Conservation (phyloP, 1,140 invertebrate genomes). For the Tyrophagus putrescentiae region DNA sequence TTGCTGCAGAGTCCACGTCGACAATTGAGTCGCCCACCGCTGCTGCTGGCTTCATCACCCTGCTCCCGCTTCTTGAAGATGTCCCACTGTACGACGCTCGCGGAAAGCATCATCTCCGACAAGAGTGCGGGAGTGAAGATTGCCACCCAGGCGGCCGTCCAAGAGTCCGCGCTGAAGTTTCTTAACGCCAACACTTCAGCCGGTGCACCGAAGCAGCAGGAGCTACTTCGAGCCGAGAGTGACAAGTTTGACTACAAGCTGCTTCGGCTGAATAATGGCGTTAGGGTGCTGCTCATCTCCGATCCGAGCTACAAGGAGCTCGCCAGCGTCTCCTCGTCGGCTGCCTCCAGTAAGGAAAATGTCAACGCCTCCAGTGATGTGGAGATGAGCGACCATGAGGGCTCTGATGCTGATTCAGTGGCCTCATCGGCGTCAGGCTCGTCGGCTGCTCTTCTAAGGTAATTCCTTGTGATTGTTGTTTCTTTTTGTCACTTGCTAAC, state of each 20-base stretch:
- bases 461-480: background rate
- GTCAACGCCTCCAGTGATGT: background rate
- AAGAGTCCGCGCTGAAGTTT: background rate
- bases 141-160: background rate
- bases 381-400: background rate
- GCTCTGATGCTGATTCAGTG: background rate
- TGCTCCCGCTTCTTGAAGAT: background rate
- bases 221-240: conserved; percentile 23
- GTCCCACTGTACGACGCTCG: background rate
- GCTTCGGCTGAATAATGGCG: conserved; percentile 32
- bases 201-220: background rate
- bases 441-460: background rate
- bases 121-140: background rate
- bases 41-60: too few relatives aligned
- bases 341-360: conserved; percentile 16
- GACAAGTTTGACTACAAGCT: conserved; percentile 25
- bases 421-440: background rate
- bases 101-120: background rate
- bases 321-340: background rate
- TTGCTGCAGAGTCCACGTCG: too few relatives aligned
- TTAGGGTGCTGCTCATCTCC: conserved; percentile 37
- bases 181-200: background rate
- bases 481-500: background rate
- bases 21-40: too few relatives aligned
- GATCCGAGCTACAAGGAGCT: conserved; percentile 34